These are phyloP conservation scores for Sitobion miscanthi DNA, from an alignment of 1,140 invertebrate species.

Conservation along the genomic window DNA sequence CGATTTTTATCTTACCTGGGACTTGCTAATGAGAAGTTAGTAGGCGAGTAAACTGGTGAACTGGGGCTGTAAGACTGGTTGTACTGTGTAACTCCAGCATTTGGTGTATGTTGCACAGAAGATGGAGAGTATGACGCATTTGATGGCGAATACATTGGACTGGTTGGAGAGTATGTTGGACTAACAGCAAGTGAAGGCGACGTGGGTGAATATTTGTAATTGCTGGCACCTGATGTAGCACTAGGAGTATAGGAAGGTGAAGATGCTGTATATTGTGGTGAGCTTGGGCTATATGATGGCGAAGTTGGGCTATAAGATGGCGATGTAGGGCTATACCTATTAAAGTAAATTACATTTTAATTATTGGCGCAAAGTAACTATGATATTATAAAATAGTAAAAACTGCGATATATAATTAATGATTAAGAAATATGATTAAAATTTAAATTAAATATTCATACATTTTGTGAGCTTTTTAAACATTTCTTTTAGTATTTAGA, in stretches of 20 bases:
- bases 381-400: neutral
- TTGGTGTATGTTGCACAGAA: slow-evolving; percentile 67
- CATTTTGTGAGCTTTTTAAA: neutral
- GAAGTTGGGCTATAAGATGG: slow-evolving; percentile 76
- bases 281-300: slow-evolving; percentile 69
- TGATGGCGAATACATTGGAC: slow-evolving; percentile 71
- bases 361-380: neutral
- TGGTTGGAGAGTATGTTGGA: slow-evolving; percentile 82
- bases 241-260: slow-evolving; percentile 80
- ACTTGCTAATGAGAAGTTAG: slow-evolving; percentile 69
- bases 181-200: slow-evolving; percentile 84
- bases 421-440: neutral
- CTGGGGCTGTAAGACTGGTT: slow-evolving; percentile 76
- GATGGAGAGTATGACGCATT: slow-evolving; percentile 79
- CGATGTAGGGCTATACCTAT: slow-evolving; percentile 69
- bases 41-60: slow-evolving; percentile 85
- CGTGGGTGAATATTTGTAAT: slow-evolving; percentile 81
- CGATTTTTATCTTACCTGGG: slow-evolving; percentile 30
- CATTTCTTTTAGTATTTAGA: neutral
- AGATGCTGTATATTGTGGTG: slow-evolving; percentile 72
- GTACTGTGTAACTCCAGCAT: slow-evolving; percentile 67
- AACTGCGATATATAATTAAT: neutral
- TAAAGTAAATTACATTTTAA: neutral
- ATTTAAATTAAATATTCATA: neutral
- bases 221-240: slow-evolving; percentile 76